Base-by-base conservation (phyloP, 2,797 vertebrate species). In the Dendrocincla fuliginosa region DNA sequence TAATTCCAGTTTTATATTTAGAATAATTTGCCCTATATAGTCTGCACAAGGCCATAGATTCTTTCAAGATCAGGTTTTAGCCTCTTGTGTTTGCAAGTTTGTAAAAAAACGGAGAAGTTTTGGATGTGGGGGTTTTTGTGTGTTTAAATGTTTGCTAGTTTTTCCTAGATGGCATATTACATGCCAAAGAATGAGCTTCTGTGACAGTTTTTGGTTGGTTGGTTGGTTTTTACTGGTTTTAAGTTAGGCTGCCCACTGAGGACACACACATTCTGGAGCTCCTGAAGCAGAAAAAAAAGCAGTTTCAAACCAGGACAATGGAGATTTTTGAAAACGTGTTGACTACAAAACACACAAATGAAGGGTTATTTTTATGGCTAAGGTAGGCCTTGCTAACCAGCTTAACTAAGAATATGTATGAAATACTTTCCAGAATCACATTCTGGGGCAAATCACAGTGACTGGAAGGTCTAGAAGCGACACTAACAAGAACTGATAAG, bases 121-220 rank as follows among this genome's bases (percentile, higher is more conserved):
- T 13, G 25, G 11, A 4, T 18, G 12, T 4, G 0, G 42, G 0
- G 3, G 9, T 18, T 27, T 33, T 74, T 28, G 3, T 30, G 9
- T 37, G 15, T 39, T 77, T 83, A 28, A 55, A 14, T 3, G 20
- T 32, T 79, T 60, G 10, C 4, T 77, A 1, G 12, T 67, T 68
- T 86, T 67, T 52, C 23, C 16, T 52, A 10, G 17, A 20, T 30
- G 8, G 5, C 12, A 23, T 27, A 24, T 46, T 47, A 6, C 28
- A 18, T 30, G 6, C 47, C 32, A 65, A 42, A 73, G 10, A 32
- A 33, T 53, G 28, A 59, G 11, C 28, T 71, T 79, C 11, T 63
- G 22, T 35, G n/a, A 61, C 14, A 16, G 6, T 6, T 27, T 71
- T 35, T 13, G 1, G 2, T 14, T 52, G 17, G 1, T 27, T 42